phyloP scores from a whole-genome alignment of 2,113 vertebrate genomes.

The Sus scrofa region T2T-Sscrofa CM000824.6:141628501-141629000 shows the following conservation, averaged over 20 bases:
- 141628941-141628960: not conserved
- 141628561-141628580: not conserved
- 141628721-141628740: not conserved
- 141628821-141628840: not conserved
- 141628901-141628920: not conserved
- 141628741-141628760: not conserved
- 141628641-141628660: not conserved
- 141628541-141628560: not conserved
- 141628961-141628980: slow-evolving; percentile 21
- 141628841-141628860: not conserved
- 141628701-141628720: not conserved
- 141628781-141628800: slow-evolving; percentile 25
- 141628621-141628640: not conserved
- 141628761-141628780: not conserved
- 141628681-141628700: not conserved
- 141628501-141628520: slow-evolving; percentile 38
- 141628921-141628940: not conserved
- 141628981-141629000: slow-evolving; percentile 36
- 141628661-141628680: not conserved
- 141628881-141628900: not conserved
- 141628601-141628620: not conserved
- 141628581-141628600: not conserved
- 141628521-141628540: slow-evolving; percentile 44
- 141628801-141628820: not conserved
- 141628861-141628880: not conserved